Evolutionary conservation across 2,888 invertebrate genomes (phyloP), one percentile per base, ranked within the genome.

Genomic region (Eumerus sabulonum): DNA sequence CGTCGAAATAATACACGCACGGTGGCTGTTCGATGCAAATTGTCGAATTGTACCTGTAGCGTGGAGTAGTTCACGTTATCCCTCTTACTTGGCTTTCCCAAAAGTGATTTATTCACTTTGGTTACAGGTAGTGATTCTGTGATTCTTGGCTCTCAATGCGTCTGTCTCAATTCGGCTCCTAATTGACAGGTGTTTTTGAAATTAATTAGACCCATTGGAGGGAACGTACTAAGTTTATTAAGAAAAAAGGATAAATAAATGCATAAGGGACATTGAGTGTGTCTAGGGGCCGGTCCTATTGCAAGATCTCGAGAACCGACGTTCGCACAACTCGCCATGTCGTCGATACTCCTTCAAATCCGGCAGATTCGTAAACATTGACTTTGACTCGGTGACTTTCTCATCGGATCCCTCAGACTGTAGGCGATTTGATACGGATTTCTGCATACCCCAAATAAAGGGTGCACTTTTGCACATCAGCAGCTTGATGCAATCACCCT

Each of bases 381-480:
- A 86, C 13, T 87, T 73, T 54, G 89, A 87, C 71, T 83, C 27
- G 77, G 73, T 51, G 81, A 66, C 40, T n/a, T 51, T 40, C 9
- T 42, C 16, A 17, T 71, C 44, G 4, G 50, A 59, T 11, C 1
- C 0, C 16, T 18, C 16, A 7, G 13, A 50, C 51, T 57, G 13
- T 9, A 64, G 27, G 17, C 70, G 44, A 14, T 51, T 86, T 11
- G 88, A 90, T 68, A 95, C 89, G 0, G 93, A 92, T 68, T 91
- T 90, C 85, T 96, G 96, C 92, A 95, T 95, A 82, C 92, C 93
- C 89, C 91, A 91, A 74, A 96, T 92, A 74, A 95, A 92, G 0
- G 95, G 95, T 0, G 93, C 91, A 79, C 92, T 91, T 89, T 95
- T 95, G 86, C 96, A 96, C 76, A 95, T 89, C 36, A 96, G 87